Evolutionary conservation across 2,113 vertebrate genomes (phyloP).

Genomic region (Hippotragus niger): DNA sequence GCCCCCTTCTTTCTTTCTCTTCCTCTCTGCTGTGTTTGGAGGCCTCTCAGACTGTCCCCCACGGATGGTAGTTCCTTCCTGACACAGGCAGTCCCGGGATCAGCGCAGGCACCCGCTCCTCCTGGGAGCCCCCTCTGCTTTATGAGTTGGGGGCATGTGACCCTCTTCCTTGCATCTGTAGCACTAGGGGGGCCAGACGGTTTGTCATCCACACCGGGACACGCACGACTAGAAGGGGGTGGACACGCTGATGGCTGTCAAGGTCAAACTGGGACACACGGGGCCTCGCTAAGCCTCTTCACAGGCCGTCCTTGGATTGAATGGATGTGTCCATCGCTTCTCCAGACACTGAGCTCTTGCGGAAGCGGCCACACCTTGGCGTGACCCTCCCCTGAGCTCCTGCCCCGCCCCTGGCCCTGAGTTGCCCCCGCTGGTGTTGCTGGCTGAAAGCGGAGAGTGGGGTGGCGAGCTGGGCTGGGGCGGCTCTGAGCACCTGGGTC

Average conservation of each 20-base stretch:
- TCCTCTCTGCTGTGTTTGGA: neutral
- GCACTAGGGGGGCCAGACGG: neutral
- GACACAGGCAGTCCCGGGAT: neutral
- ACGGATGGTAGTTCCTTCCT: accelerated
- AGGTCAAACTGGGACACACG: accelerated
- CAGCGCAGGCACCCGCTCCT: neutral
- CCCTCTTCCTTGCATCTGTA: neutral
- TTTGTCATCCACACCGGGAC: neutral
- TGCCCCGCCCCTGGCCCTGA: accelerated
- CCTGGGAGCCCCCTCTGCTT: neutral
- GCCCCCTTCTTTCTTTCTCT: neutral
- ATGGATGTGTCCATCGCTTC: neutral
- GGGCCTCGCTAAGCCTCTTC: neutral
- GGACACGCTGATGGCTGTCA: accelerated
- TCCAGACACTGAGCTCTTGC: accelerated
- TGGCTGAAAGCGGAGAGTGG: too few species aligned
- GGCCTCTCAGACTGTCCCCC: neutral
- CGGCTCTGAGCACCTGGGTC: neutral
- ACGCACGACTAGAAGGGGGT: accelerated
- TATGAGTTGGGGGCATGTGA: neutral
- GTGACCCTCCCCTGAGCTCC: accelerated
- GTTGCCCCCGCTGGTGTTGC: accelerated
- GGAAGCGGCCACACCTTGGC: accelerated
- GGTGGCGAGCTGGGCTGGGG: neutral
- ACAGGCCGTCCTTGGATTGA: accelerated